Base-by-base conservation (phyloP, 1,140 invertebrate species). In the Atopsyche davidsoni region DNA sequence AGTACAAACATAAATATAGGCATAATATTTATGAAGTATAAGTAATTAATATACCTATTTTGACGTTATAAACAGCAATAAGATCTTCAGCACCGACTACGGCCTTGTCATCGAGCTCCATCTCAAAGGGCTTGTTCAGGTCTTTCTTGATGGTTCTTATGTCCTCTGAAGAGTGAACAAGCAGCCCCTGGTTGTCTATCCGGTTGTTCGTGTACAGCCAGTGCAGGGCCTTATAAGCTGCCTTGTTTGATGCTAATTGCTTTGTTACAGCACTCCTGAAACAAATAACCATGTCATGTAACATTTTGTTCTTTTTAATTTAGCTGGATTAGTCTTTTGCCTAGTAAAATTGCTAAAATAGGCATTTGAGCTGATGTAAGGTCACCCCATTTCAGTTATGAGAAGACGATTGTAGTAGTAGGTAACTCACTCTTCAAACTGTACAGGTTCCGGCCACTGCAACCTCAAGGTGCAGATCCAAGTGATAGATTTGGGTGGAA, bases 211-310 rank as follows among this genome's bases (percentile, higher is more conserved):
- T 40, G 41, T 45, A 43, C 17, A 70, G 51, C 46, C 57, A 66
- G 18, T 58, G 36, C 4, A 70, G 40, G 36, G 45, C 59, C 45
- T 55, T 54, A 1, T 59, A 18, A 18, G 60, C 59, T 9, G 64
- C 63, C 50, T 63, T 61, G 11, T 45, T 50, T 2, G 62, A 60
- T 1, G 68, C 65, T n/a, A 60, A 36, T 35, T 60, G 55, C 53
- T 70, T 68, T 14, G 60, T 60, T 11, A 22, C n/a, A 11, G 43
- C 60, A 24, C 23, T 41, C 19, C 53, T 55, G 42, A n/a, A 42
- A 41, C 34, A 34, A 11, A 48, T 14, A 17, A 34, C 32, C 19
- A 36, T 13, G n/a, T 6, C 6, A 23, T 41, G 7, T 41, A 18
- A 18, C 10, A 28, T 28, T 28, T 28, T 28, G n/a, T 28, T 28